Evolutionary conservation across 1,140 invertebrate species (phyloP).

Genomic region (Aphidius gifuensis): DNA sequence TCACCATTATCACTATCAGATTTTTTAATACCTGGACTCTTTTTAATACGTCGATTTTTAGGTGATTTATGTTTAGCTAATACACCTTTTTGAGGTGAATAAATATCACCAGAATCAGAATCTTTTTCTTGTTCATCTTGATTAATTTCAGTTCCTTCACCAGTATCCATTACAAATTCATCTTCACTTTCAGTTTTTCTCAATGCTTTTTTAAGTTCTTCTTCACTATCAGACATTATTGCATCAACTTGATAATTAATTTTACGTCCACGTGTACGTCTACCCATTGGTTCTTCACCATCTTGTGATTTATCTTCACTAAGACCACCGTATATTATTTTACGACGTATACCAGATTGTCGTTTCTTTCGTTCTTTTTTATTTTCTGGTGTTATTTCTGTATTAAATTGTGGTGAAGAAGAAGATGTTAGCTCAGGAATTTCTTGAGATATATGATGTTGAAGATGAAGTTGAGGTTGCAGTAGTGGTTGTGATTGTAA

Average conservation of each 20-base stretch:
- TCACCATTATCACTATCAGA: slow-evolving; percentile 39
- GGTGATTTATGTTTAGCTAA: slow-evolving; percentile 42
- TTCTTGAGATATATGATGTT: background rate
- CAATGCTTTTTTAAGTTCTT: slow-evolving; percentile 54
- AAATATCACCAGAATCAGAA: slow-evolving; percentile 52
- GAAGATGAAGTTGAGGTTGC: background rate
- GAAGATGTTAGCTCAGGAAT: background rate
- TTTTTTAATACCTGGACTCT: slow-evolving; percentile 42
- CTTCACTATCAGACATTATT: slow-evolving; percentile 64
- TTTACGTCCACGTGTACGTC: slow-evolving; percentile 66
- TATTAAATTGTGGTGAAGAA: background rate
- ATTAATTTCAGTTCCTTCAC: slow-evolving; percentile 56
- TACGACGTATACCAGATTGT: slow-evolving; percentile 46
- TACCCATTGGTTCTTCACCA: slow-evolving; percentile 51
- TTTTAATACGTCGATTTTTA: slow-evolving; percentile 42
- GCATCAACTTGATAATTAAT: slow-evolving; percentile 67
- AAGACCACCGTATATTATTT: slow-evolving; percentile 58
- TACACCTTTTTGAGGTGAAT: slow-evolving; percentile 48
- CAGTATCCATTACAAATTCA: slow-evolving; percentile 57
- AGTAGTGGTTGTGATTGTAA: too few relatives aligned
- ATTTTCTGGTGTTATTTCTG: background rate
- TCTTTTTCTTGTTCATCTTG: slow-evolving; percentile 53
- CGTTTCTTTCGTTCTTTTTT: slow-evolving; percentile 48
- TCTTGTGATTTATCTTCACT: slow-evolving; percentile 51
- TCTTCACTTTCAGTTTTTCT: slow-evolving; percentile 57